Evolutionary conservation across 2,113 vertebrate genomes (phyloP).

Genomic region (Melanostigma gelatinosum): DNA sequence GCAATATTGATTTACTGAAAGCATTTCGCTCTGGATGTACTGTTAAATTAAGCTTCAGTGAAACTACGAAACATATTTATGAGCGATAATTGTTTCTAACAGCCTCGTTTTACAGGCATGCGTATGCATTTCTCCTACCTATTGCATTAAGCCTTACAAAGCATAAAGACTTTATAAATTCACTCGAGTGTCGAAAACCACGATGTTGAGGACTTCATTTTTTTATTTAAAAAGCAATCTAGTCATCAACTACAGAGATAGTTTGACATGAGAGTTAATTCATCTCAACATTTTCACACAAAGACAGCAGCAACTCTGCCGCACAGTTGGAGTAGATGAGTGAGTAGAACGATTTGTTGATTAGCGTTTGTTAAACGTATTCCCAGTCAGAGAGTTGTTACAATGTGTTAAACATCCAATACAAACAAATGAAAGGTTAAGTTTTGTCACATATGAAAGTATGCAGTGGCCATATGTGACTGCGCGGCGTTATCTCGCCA

Average conservation of each 20-base stretch:
- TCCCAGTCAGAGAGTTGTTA: slow-evolving; percentile 34
- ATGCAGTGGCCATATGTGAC: slow-evolving; percentile 53
- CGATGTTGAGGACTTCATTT: neutral
- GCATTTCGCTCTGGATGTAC: neutral
- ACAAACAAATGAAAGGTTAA: slow-evolving; percentile 28
- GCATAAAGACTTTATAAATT: slow-evolving; percentile 27
- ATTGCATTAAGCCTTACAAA: slow-evolving; percentile 37
- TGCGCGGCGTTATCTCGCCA: slow-evolving; percentile 13
- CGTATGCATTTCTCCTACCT: slow-evolving; percentile 21
- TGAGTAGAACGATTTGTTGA: slow-evolving; percentile 34
- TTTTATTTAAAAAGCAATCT: neutral
- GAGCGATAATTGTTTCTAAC: neutral
- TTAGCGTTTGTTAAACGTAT: slow-evolving; percentile 52
- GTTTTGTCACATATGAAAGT: slow-evolving; percentile 54
- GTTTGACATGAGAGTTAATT: slow-evolving; percentile 5
- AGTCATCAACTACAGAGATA: neutral
- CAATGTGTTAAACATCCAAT: slow-evolving; percentile 22
- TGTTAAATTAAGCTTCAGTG: neutral
- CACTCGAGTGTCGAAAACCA: neutral
- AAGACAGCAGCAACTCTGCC: neutral
- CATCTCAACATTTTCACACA: slow-evolving; percentile 7
- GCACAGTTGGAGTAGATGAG: neutral
- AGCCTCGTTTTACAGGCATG: slow-evolving; percentile 4
- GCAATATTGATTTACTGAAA: neutral
- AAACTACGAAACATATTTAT: neutral